Conservation (phyloP, 2,888 invertebrate species). For the Pantelozetes paolii region DNA sequence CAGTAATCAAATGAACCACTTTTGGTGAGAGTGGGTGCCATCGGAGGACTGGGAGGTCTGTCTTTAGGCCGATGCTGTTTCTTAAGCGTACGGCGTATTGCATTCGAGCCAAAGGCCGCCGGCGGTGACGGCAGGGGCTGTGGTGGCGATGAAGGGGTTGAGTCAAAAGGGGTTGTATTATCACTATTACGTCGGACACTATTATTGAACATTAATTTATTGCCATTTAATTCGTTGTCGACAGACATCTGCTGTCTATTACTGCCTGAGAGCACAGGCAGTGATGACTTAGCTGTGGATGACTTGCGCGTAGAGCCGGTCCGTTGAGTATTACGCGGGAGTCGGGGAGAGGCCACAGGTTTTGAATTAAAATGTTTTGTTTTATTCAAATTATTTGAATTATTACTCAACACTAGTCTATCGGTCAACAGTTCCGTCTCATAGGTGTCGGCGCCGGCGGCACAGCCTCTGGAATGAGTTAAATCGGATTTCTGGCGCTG, state of each 20-base stretch:
- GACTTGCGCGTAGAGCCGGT: constrained; percentile 19
- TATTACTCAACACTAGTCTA: constrained; percentile 37
- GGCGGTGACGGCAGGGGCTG: constrained; percentile 29
- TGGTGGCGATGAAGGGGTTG: neutral
- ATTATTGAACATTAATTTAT: constrained; percentile 17
- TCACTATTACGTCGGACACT: constrained; percentile 28
- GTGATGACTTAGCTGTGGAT: constrained; percentile 17
- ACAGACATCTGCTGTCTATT: neutral
- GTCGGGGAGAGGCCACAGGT: constrained; percentile 49
- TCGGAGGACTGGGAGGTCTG: constrained; percentile 30
- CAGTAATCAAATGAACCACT: constrained; percentile 40
- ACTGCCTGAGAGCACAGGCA: neutral
- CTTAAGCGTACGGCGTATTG: constrained; percentile 29
- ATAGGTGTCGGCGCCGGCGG: constrained; percentile 36
- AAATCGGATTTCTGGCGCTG: constrained; percentile 51
- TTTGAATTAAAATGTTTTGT: constrained; percentile 44
- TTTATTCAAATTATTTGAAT: constrained; percentile 37
- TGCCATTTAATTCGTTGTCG: constrained; percentile 24
- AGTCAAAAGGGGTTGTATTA: constrained; percentile 4
- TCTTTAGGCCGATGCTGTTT: constrained; percentile 27
- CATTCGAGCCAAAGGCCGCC: constrained; percentile 25
- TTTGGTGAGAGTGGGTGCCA: constrained; percentile 20
- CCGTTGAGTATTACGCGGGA: constrained; percentile 41
- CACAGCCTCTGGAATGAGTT: constrained; percentile 49
- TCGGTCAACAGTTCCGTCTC: constrained; percentile 46